Conservation (phyloP, 2,797 vertebrate genomes). For the Poliocrania exsul region DNA sequence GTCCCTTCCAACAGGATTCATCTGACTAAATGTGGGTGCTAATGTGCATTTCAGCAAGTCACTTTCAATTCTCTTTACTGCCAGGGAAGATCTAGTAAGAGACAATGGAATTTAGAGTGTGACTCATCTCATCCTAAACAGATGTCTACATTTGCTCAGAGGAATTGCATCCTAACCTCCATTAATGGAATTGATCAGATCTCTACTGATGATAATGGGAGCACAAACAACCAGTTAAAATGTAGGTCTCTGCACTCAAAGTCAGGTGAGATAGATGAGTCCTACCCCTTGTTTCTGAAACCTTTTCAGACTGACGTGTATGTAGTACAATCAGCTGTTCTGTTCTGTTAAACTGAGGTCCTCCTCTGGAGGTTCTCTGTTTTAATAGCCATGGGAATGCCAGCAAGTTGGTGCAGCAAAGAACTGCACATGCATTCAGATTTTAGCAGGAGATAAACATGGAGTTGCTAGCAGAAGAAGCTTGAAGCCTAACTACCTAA, state of each 20-base stretch:
- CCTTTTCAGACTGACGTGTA: background rate
- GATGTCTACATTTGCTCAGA: background rate
- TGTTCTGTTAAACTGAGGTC: background rate
- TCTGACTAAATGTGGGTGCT: background rate
- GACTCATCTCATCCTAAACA: constrained; percentile 6
- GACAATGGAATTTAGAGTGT: background rate
- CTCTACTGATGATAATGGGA: background rate
- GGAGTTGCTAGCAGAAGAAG: background rate
- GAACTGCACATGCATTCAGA: background rate
- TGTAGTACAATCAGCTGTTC: background rate
- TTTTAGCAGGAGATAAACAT: background rate
- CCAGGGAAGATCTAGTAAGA: background rate
- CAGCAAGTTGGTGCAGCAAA: background rate
- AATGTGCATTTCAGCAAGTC: background rate
- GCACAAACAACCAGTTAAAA: background rate
- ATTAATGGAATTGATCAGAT: background rate
- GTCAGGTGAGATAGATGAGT: background rate
- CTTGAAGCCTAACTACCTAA: background rate
- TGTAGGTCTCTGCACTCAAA: background rate
- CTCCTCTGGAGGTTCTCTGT: background rate
- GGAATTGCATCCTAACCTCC: background rate
- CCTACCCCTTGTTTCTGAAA: background rate
- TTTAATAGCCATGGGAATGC: background rate
- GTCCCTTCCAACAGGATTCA: background rate
- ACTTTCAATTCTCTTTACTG: background rate